These are phyloP conservation scores for Heliothis virescens DNA, from an alignment of 1,140 invertebrate genomes.

Conservation along the genomic window DNA sequence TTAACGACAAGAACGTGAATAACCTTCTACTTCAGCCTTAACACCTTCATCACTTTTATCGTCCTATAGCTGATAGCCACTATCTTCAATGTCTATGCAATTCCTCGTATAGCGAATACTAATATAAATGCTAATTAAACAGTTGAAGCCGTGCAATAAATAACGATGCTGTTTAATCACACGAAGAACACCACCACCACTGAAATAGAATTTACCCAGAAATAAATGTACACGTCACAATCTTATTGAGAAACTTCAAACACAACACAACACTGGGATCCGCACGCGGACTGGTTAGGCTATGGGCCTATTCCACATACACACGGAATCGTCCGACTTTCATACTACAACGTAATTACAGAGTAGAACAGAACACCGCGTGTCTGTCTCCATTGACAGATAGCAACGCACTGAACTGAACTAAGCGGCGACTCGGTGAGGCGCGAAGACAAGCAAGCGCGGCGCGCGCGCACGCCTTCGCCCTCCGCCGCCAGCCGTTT, in stretches of 20 bases:
- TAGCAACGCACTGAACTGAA: slow-evolving; percentile 73
- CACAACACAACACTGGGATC: slow-evolving; percentile 56
- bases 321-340: slow-evolving; percentile 59
- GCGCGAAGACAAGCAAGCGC: slow-evolving; percentile 54
- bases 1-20: slow-evolving; percentile 5
- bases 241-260: slow-evolving; percentile 59
- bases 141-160: slow-evolving; percentile 44
- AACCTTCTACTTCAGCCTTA: slow-evolving; percentile 14
- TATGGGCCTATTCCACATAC: slow-evolving; percentile 40
- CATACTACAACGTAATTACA: slow-evolving; percentile 54
- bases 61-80: slow-evolving; percentile 1
- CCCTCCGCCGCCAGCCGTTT: slow-evolving; percentile 73
- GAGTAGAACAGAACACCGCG: slow-evolving; percentile 55
- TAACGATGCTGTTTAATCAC: slow-evolving; percentile 67
- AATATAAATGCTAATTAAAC: slow-evolving; percentile 46
- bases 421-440: slow-evolving; percentile 46
- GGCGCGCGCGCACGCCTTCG: slow-evolving; percentile 67
- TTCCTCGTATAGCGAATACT: slow-evolving; percentile 8
- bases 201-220: slow-evolving; percentile 78
- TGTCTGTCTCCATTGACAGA: slow-evolving; percentile 76
- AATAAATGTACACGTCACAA: slow-evolving; percentile 75
- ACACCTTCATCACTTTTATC: slow-evolving; percentile 22
- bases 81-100: slow-evolving; percentile 1
- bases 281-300: slow-evolving; percentile 7
- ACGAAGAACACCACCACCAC: slow-evolving; percentile 68